Evolutionary conservation across 2,888 invertebrate genomes (phyloP).

Genomic region (Andrena fulva): DNA sequence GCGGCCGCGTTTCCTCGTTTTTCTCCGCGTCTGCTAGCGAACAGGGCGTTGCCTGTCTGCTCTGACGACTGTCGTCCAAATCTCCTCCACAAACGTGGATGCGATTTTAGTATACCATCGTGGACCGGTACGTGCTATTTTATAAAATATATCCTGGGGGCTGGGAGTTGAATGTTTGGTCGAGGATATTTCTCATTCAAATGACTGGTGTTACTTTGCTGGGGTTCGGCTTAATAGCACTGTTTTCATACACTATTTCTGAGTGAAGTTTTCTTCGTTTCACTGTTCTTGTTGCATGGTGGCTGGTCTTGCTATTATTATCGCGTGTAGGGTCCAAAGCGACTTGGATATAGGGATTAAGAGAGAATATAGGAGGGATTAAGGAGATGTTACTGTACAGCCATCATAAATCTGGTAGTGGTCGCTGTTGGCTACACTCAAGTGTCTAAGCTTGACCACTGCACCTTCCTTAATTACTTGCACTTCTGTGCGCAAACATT

Average conservation of each 20-base stretch:
- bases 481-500: background rate
- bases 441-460: background rate
- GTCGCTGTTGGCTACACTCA: background rate
- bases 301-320: constrained; percentile 1
- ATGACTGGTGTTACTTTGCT: no score
- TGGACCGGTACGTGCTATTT: background rate
- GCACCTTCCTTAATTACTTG: background rate
- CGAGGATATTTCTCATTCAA: no score
- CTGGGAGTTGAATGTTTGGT: background rate
- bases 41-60: constrained; percentile 47
- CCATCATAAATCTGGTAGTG: background rate
- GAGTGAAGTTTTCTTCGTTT: background rate
- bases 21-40: constrained; percentile 31
- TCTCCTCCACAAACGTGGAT: constrained; percentile 13
- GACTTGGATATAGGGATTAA: no score
- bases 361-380: background rate
- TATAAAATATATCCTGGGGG: background rate
- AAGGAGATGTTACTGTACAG: background rate
- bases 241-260: no score
- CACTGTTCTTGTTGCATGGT: no score
- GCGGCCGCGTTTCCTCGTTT: constrained; percentile 26
- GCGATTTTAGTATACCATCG: background rate
- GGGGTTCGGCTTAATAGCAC: no score
- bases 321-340: background rate
- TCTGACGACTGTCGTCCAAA: constrained; percentile 42